These are phyloP conservation scores for Byasa hedistus DNA, from an alignment of 2,888 invertebrate genomes.

Conservation along the genomic window DNA sequence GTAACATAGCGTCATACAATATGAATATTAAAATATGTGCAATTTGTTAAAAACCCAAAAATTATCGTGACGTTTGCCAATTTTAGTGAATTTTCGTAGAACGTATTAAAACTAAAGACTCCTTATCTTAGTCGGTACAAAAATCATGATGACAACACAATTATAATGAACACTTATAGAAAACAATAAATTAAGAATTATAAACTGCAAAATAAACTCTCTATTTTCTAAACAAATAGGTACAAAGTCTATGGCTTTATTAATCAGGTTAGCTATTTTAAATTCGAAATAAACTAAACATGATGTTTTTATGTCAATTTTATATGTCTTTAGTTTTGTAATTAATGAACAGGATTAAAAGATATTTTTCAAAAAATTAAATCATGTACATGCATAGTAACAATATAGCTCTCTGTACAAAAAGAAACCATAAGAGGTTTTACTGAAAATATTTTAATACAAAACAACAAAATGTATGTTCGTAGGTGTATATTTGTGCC, in stretches of 20 bases:
- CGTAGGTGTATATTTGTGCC: slow-evolving; percentile 30
- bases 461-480: slow-evolving; percentile 40
- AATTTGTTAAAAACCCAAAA: slow-evolving; percentile 2
- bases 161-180: slow-evolving; percentile 23
- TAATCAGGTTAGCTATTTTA: not conserved
- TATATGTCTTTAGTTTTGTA: slow-evolving; percentile 23
- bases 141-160: slow-evolving; percentile 21
- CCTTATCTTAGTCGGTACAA: not conserved
- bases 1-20: slow-evolving; percentile 20
- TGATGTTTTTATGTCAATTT: slow-evolving; percentile 8
- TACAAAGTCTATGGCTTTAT: slow-evolving; percentile 34
- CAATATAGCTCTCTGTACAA: slow-evolving; percentile 33
- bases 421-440: slow-evolving; percentile 14
- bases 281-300: slow-evolving; percentile 5
- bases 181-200: slow-evolving; percentile 25
- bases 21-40: slow-evolving; percentile 26
- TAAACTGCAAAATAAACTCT: slow-evolving; percentile 21
- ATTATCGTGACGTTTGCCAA: not conserved
- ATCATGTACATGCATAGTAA: not conserved
- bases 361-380: not conserved
- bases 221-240: slow-evolving; percentile 23
- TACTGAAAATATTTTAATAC: slow-evolving; percentile 35
- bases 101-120: not conserved
- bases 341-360: slow-evolving; percentile 7
- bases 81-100: not conserved